Evolutionary conservation across 2,113 vertebrate genomes (phyloP).

Genomic region (Poeciliopsis prolifica): DNA sequence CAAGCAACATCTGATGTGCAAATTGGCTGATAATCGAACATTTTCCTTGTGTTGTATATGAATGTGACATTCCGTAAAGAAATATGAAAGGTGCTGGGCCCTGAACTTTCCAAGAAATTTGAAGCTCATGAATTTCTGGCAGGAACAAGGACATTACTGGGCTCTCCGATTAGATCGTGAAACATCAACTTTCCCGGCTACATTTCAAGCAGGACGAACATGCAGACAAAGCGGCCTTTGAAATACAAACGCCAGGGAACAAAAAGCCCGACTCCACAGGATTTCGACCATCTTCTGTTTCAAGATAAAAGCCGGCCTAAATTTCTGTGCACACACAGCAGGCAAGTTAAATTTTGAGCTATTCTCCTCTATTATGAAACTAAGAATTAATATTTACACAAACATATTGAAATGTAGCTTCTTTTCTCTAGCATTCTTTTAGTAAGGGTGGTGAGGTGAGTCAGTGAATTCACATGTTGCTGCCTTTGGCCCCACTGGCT

Average conservation of each 20-base stretch:
- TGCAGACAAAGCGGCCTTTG: conserved; percentile 86
- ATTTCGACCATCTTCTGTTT: conserved; percentile 70
- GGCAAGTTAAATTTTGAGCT: neutral
- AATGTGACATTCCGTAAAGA: neutral
- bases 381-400: neutral
- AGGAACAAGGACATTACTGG: conserved; percentile 74
- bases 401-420: neutral
- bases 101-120: conserved; percentile 80
- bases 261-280: conserved; percentile 75
- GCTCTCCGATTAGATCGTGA: conserved; percentile 82
- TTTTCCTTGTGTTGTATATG: neutral
- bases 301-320: conserved; percentile 58
- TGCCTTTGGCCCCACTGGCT: conserved; percentile 44
- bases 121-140: conserved; percentile 83
- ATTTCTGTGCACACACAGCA: conserved; percentile 28
- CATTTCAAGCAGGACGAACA: conserved; percentile 83
- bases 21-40: neutral
- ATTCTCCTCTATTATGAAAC: neutral
- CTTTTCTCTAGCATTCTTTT: neutral
- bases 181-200: conserved; percentile 77
- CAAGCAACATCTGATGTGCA: neutral
- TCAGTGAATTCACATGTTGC: conserved; percentile 29
- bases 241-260: conserved; percentile 69
- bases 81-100: conserved; percentile 13
- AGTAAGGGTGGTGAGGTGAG: conserved; percentile 29